A percentile compares a stretch with the other conserved stretches of the same genome.
phyloP scores from a whole-genome alignment of 2,113 vertebrate species.

The Sander lucioperca region DNA sequence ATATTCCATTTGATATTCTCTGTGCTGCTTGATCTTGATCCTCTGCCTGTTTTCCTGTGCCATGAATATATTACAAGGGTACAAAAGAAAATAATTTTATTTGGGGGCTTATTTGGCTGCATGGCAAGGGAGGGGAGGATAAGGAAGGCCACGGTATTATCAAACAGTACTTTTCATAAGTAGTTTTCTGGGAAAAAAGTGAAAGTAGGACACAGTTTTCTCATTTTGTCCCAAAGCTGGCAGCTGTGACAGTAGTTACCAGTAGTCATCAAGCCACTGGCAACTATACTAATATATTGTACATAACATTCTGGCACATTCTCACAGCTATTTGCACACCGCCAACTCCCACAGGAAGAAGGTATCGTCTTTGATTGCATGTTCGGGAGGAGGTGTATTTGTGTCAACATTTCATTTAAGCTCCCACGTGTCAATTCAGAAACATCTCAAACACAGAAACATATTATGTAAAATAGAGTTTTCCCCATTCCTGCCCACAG shows the following conservation, averaged over 20 bases:
- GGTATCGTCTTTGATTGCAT: conserved; percentile 19
- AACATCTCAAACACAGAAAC: conserved; percentile 26
- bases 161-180: conserved; percentile 59
- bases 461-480: conserved; percentile 47
- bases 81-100: conserved; percentile 71
- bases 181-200: conserved; percentile 31
- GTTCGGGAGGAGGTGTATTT: conserved; percentile 20
- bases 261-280: conserved; percentile 34
- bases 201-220: conserved; percentile 70
- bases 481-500: conserved; percentile 59
- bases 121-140: conserved; percentile 35
- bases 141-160: conserved; percentile 61
- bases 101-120: conserved; percentile 19
- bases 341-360: conserved; percentile 10
- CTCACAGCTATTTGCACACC: conserved; percentile 9
- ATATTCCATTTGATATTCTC: conserved; percentile 81
- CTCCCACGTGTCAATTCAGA: conserved; percentile 46
- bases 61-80: conserved; percentile 76
- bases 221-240: conserved; percentile 52
- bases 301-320: neutral
- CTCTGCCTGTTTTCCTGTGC: conserved; percentile 66
- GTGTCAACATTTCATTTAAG: conserved; percentile 60
- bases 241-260: conserved; percentile 43
- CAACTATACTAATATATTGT: conserved; percentile 1
- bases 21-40: conserved; percentile 71